Evolutionary conservation across 2,797 vertebrate species (phyloP).

Genomic region (Gastrophryne carolinensis): DNA sequence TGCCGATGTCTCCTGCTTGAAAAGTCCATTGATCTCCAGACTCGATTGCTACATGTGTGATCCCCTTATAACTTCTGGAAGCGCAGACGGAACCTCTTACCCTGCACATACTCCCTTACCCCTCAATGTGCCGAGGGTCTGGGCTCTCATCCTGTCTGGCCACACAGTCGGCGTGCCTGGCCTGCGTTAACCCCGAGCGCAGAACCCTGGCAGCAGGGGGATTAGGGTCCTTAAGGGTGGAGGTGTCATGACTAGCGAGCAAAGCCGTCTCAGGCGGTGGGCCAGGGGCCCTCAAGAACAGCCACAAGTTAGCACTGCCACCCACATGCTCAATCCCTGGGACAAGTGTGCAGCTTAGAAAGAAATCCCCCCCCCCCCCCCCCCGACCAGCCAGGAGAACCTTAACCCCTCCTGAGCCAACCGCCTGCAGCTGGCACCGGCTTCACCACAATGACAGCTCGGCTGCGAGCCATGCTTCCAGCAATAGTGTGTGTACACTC

Average conservation of each 20-base stretch:
- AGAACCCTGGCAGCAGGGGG: background rate
- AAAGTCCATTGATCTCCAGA: too few species aligned
- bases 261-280: constrained; percentile 68
- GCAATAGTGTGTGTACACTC: too few species aligned
- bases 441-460: background rate
- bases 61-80: too few species aligned
- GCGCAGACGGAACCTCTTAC: too few species aligned
- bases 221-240: constrained; percentile 27
- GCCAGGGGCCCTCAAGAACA: constrained; percentile 71
- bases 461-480: too few species aligned
- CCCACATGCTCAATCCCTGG: constrained; percentile 78
- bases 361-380: constrained; percentile 80
- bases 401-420: constrained; percentile 34
- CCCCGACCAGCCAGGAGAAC: constrained; percentile 53
- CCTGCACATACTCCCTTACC: too few species aligned
- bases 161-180: background rate
- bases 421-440: background rate
- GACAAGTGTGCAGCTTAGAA: constrained; percentile 79
- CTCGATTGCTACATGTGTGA: too few species aligned
- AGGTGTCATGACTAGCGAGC: constrained; percentile 12
- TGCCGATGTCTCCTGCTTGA: too few species aligned
- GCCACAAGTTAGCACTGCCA: constrained; percentile 80
- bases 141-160: background rate
- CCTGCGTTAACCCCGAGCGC: background rate
- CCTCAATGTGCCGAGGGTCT: background rate